phyloP scores from a whole-genome alignment of 2,797 vertebrate species.

The Hylomyscus alleni region DNA sequence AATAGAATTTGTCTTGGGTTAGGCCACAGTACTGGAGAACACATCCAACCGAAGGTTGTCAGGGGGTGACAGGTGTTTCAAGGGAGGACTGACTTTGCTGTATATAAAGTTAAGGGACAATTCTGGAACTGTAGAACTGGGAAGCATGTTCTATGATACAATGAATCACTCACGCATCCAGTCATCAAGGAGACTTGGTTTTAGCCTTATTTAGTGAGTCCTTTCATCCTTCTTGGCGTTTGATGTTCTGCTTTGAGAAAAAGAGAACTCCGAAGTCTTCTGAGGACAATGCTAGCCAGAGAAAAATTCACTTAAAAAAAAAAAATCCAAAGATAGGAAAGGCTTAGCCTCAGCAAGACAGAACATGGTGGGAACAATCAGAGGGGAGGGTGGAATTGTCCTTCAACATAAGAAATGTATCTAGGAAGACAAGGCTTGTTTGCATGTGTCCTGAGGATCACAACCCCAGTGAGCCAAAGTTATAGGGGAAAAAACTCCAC shows the following conservation, averaged over 20 bases:
- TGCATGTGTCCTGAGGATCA: background rate
- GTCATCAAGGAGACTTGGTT: background rate
- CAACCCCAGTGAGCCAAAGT: background rate
- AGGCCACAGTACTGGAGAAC: background rate
- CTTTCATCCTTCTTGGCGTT: background rate
- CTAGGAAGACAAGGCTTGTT: background rate
- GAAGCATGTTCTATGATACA: background rate
- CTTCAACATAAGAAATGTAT: constrained; percentile 26
- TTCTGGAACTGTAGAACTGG: constrained; percentile 31
- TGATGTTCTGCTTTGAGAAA: background rate
- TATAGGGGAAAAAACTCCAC: background rate
- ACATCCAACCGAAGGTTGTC: background rate
- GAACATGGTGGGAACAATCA: background rate
- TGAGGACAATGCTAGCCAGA: background rate
- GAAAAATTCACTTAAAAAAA: background rate
- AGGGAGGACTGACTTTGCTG: background rate
- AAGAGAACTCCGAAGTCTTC: constrained; percentile 11
- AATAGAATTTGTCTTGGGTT: background rate
- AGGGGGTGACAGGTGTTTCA: background rate
- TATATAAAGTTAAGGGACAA: background rate
- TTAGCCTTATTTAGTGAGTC: background rate
- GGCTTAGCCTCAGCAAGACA: background rate
- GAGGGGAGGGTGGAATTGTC: background rate
- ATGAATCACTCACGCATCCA: background rate
- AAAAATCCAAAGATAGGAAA: background rate